These are phyloP conservation scores for Spilogale gracilis DNA, from an alignment of 2,113 vertebrate genomes.

Conservation along the genomic window DNA sequence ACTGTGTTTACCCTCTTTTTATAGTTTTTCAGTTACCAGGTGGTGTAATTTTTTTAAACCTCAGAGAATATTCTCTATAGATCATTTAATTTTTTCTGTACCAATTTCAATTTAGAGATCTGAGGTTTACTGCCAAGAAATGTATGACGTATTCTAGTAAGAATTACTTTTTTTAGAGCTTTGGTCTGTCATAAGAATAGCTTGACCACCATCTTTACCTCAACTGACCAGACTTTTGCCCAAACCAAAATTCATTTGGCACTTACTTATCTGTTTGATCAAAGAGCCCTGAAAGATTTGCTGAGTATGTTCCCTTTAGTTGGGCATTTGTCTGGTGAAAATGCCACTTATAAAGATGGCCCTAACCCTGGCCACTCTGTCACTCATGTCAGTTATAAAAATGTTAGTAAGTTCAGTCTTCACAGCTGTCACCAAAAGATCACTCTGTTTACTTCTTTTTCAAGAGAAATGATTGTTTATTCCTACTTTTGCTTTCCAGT, in stretches of 20 bases:
- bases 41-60: conserved; percentile 7
- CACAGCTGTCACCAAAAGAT: neutral
- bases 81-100: conserved; percentile 35
- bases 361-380: neutral
- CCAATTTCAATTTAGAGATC: neutral
- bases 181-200: neutral
- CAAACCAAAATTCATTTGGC: neutral
- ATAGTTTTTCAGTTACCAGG: neutral
- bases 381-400: neutral
- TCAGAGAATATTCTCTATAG: neutral
- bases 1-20: neutral
- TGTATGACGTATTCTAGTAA: neutral
- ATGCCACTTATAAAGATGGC: neutral
- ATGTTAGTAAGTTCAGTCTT: neutral
- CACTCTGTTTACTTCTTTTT: neutral
- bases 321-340: neutral
- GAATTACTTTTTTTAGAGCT: neutral
- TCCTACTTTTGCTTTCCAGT: conserved; percentile 38
- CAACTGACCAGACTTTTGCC: neutral
- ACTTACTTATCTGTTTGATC: neutral
- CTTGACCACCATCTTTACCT: neutral
- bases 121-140: conserved; percentile 30
- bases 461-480: conserved; percentile 36
- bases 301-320: neutral
- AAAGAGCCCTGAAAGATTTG: neutral